phyloP scores from a whole-genome alignment of 2,113 vertebrate genomes.

The Nesogale talazaci region DNA sequence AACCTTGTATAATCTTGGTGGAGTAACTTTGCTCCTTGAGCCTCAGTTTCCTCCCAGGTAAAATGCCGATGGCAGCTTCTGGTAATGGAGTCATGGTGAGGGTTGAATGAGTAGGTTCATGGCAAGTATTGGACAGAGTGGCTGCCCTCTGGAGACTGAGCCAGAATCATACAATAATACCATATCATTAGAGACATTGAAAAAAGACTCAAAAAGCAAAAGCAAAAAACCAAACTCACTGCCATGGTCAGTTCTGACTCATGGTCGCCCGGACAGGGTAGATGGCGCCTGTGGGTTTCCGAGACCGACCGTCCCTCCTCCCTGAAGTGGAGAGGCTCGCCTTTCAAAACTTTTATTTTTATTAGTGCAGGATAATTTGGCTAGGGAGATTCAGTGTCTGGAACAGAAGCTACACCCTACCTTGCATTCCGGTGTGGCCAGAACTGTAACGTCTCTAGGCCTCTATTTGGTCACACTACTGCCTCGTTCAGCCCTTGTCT shows the following conservation, averaged over 20 bases:
- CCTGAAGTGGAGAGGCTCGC: too few relatives aligned
- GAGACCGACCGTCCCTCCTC: too few relatives aligned
- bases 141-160: not conserved
- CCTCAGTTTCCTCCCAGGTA: not conserved
- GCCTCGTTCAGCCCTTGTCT: not conserved
- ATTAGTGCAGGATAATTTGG: not conserved
- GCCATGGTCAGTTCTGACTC: not conserved
- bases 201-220: too few relatives aligned
- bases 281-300: too few relatives aligned
- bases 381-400: not conserved
- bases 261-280: too few relatives aligned
- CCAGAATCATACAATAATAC: not conserved
- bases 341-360: not conserved
- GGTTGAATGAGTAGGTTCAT: not conserved
- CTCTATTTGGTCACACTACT: not conserved
- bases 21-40: not conserved
- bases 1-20: not conserved
- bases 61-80: not conserved
- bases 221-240: not conserved
- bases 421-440: not conserved
- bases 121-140: not conserved
- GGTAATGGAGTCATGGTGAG: not conserved
- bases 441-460: not conserved
- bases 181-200: not conserved
- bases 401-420: not conserved